These are phyloP conservation scores for Dermolepida albohirtum DNA, from an alignment of 2,888 invertebrate species.

Conservation along the genomic window DNA sequence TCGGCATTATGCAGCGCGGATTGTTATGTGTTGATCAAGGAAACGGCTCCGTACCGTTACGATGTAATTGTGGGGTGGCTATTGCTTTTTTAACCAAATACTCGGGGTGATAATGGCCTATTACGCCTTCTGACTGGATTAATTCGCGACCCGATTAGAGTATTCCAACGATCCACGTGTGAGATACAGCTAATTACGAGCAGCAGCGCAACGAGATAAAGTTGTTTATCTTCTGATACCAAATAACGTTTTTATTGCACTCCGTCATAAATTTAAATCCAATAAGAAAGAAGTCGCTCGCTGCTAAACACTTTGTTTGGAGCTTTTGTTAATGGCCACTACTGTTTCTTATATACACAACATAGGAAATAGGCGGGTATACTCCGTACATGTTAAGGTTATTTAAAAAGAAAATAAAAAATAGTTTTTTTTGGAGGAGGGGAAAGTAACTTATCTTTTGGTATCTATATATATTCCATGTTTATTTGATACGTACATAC, in stretches of 20 bases:
- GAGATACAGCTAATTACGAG: slow-evolving; percentile 31
- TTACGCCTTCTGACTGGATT: slow-evolving; percentile 58
- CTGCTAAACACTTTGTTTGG: slow-evolving; percentile 3
- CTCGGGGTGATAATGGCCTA: slow-evolving; percentile 64
- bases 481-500: too few relatives aligned
- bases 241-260: slow-evolving; percentile 7
- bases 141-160: slow-evolving; percentile 54
- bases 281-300: background rate
- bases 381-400: too few relatives aligned
- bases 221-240: slow-evolving; percentile 24
- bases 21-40: slow-evolving; percentile 65
- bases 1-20: slow-evolving; percentile 52
- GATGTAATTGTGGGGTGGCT: slow-evolving; percentile 64
- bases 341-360: too few relatives aligned
- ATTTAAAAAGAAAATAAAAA: too few relatives aligned
- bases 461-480: too few relatives aligned
- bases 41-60: slow-evolving; percentile 63
- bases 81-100: slow-evolving; percentile 67
- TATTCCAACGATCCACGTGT: slow-evolving; percentile 36
- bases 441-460: too few relatives aligned
- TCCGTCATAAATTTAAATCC: slow-evolving; percentile 1
- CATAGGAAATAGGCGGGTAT: too few relatives aligned
- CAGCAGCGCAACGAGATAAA: slow-evolving; percentile 15
- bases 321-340: background rate
- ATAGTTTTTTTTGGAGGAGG: too few relatives aligned